Percentiles rank a stretch among this genome's conserved stretches.
phyloP scores from a whole-genome alignment of 2,113 vertebrate species.

The Cacatua alba region DNA sequence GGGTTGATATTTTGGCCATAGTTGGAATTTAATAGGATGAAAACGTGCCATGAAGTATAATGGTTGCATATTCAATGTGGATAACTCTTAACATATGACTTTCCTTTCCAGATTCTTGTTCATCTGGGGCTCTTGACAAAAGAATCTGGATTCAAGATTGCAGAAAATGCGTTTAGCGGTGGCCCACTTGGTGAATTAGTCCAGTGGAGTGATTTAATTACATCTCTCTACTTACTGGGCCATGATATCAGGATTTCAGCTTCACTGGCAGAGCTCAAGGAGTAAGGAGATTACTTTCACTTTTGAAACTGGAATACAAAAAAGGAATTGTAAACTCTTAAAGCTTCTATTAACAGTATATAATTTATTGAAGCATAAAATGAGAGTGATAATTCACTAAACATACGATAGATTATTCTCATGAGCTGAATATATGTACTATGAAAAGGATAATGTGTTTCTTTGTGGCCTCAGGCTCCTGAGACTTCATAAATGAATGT shows the following conservation, averaged over 20 bases:
- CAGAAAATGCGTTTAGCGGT: conserved; percentile 97
- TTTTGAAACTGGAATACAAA: conserved; percentile 71
- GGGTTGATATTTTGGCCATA: not conserved
- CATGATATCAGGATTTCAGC: conserved; percentile 96
- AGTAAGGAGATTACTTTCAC: conserved; percentile 88
- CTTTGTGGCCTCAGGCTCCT: conserved; percentile 69
- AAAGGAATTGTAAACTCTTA: conserved; percentile 66
- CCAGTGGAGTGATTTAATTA: conserved; percentile 99
- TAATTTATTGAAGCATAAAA: conserved; percentile 74
- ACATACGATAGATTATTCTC: conserved; percentile 77
- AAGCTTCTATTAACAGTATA: conserved; percentile 67
- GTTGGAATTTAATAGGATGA: not conserved
- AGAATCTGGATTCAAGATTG: conserved; percentile 99
- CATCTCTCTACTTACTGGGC: conserved; percentile 96
- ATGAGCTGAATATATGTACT: conserved; percentile 72
- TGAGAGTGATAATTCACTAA: conserved; percentile 78
- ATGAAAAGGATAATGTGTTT: conserved; percentile 77
- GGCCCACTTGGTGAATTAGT: conserved; percentile 97
- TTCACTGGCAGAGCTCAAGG: conserved; percentile 97
- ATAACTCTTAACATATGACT: not conserved
- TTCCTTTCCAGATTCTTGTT: conserved; percentile 87
- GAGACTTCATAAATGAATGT: conserved; percentile 71
- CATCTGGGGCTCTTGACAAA: conserved; percentile 97
- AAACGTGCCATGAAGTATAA: not conserved
- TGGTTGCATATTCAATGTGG: not conserved